Evolutionary conservation across 2,888 invertebrate species (phyloP).

Genomic region (Cephus nigrinus): DNA sequence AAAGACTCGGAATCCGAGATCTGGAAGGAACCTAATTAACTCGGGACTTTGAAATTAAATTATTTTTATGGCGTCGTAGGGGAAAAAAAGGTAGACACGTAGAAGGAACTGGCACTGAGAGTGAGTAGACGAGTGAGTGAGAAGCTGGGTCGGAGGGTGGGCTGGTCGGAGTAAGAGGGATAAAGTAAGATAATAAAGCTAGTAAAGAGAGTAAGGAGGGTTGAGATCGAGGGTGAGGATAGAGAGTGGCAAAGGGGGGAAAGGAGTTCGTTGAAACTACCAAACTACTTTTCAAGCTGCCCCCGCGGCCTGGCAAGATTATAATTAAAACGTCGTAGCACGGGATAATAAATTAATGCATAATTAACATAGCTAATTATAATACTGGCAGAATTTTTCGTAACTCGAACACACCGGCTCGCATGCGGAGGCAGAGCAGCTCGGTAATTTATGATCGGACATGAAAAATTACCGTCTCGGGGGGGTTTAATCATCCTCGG

Average conservation of each 20-base stretch:
- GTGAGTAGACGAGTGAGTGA: neutral
- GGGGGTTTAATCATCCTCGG: constrained; percentile 62
- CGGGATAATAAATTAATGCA: constrained; percentile 64
- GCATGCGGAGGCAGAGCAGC: constrained; percentile 53
- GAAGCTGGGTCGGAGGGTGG: neutral
- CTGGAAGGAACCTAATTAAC: constrained; percentile 47
- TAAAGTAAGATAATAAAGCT: constrained; percentile 26
- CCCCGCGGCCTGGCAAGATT: constrained; percentile 57
- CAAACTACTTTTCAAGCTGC: constrained; percentile 60
- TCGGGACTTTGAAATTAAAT: constrained; percentile 49
- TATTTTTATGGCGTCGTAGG: constrained; percentile 39
- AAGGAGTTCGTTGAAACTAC: constrained; percentile 47
- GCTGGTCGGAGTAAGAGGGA: constrained; percentile 3
- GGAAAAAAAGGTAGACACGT: neutral
- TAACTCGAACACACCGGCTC: constrained; percentile 53
- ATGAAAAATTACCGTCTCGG: constrained; percentile 65
- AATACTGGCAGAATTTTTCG: constrained; percentile 62
- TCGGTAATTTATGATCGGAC: constrained; percentile 64
- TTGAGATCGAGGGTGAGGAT: neutral
- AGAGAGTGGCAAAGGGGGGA: neutral
- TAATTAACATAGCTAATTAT: constrained; percentile 66
- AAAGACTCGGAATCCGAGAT: constrained; percentile 3
- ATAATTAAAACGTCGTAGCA: constrained; percentile 64
- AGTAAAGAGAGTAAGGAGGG: constrained; percentile 16
- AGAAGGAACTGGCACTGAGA: neutral